phyloP scores from a whole-genome alignment of 2,797 vertebrate species.

The Pseudotriccus pelzelni region DNA sequence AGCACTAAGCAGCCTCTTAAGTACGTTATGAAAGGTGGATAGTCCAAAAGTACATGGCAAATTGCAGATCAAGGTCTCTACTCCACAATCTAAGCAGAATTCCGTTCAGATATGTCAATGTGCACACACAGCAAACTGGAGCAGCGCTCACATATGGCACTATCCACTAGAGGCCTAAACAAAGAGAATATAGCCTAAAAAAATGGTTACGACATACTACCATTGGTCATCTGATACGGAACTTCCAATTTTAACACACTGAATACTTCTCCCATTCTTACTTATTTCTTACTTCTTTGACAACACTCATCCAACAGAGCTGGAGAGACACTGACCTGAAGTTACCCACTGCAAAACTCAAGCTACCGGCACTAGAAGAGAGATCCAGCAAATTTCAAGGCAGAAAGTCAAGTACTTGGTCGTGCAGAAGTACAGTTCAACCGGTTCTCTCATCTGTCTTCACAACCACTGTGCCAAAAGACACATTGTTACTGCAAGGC shows the following conservation, averaged over 20 bases:
- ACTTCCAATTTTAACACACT: neutral
- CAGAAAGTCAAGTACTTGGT: neutral
- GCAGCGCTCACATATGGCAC: neutral
- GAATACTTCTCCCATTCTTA: neutral
- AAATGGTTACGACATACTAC: neutral
- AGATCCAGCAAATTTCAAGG: neutral
- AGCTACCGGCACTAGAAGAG: neutral
- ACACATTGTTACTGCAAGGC: neutral
- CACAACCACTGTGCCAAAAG: neutral
- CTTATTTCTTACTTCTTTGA: neutral
- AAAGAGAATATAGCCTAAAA: neutral
- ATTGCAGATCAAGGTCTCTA: neutral
- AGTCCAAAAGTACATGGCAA: neutral
- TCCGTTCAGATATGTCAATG: neutral
- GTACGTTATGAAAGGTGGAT: neutral
- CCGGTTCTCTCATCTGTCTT: neutral
- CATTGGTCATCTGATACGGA: neutral
- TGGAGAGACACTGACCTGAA: neutral
- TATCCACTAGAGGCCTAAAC: neutral
- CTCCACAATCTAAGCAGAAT: neutral
- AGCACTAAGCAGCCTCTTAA: neutral
- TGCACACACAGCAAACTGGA: rapidly evolving
- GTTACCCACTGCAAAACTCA: neutral
- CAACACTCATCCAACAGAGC: neutral
- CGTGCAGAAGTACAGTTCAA: neutral